phyloP scores from a whole-genome alignment of 2,888 invertebrate species.

The Dicranocentrus wangi region DNA sequence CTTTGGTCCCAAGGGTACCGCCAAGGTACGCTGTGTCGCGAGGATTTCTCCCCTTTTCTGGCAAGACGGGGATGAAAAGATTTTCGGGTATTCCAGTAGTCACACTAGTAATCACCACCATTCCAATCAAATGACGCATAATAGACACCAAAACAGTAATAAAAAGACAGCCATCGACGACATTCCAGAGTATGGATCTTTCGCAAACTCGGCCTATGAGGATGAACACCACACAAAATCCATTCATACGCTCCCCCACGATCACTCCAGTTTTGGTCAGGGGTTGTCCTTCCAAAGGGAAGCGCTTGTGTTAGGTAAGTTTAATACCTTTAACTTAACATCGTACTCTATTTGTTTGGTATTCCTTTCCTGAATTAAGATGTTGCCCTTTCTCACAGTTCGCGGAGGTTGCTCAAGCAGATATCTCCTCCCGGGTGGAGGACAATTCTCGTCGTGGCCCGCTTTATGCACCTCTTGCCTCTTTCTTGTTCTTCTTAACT shows the following conservation, averaged over 20 bases:
- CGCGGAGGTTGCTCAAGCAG: slow-evolving; percentile 35
- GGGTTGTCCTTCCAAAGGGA: slow-evolving; percentile 46
- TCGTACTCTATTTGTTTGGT: no score
- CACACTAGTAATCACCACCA: not conserved
- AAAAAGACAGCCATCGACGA: not conserved
- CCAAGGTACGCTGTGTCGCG: slow-evolving; percentile 69
- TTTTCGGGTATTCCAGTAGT: slow-evolving; percentile 13
- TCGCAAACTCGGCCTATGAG: not conserved
- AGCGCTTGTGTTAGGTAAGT: slow-evolving; percentile 42
- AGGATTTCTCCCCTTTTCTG: slow-evolving; percentile 65
- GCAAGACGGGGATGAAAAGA: slow-evolving; percentile 66
- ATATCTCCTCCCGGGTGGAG: not conserved
- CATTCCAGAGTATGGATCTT: no score
- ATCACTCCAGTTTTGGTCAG: slow-evolving; percentile 14
- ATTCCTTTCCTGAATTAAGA: no score
- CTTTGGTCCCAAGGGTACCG: slow-evolving; percentile 66
- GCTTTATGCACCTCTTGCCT: not conserved
- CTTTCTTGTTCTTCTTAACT: not conserved
- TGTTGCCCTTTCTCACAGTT: slow-evolving; percentile 17
- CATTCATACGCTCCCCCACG: not conserved
- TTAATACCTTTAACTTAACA: not conserved
- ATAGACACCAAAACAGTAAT: not conserved
- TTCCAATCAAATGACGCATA: not conserved
- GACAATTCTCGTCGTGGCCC: not conserved
- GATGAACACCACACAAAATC: not conserved